Evolutionary conservation across 2,797 vertebrate genomes (phyloP).

Genomic region (Toxotes lorentzi): DNA sequence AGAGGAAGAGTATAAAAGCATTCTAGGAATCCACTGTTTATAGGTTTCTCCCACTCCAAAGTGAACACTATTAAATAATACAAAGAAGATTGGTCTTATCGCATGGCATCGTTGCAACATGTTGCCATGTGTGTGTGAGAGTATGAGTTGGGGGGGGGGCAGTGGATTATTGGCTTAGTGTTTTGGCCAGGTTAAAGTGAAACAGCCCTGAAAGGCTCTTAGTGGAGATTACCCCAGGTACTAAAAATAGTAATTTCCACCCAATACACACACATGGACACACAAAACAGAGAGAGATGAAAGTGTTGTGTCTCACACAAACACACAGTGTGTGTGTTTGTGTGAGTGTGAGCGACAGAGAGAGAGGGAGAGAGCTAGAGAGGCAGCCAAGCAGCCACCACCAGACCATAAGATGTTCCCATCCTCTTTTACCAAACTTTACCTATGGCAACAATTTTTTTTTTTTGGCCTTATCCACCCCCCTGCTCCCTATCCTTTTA

Average conservation of each 20-base stretch:
- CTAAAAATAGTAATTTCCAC: constrained; percentile 93
- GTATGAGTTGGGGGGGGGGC: constrained; percentile 28
- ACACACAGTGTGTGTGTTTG: constrained; percentile 14
- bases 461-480: constrained; percentile 57
- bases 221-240: constrained; percentile 92
- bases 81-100: constrained; percentile 61
- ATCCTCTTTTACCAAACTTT: constrained; percentile 83
- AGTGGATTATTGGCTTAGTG: constrained; percentile 94
- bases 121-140: constrained; percentile 40
- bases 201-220: constrained; percentile 92
- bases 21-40: constrained; percentile 63
- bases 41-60: constrained; percentile 45
- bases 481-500: constrained; percentile 47
- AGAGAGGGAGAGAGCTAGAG: constrained; percentile 18
- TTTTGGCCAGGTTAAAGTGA: constrained; percentile 96
- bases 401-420: constrained; percentile 78
- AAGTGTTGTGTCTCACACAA: constrained; percentile 85
- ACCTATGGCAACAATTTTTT: constrained; percentile 73
- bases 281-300: constrained; percentile 44
- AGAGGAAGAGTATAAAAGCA: constrained; percentile 38
- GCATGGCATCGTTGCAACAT: constrained; percentile 53
- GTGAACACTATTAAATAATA: constrained; percentile 78
- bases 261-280: constrained; percentile 33
- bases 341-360: constrained; percentile 17
- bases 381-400: constrained; percentile 76